Base-by-base conservation (phyloP, 2,113 vertebrate genomes). In the Dunckerocampus dactyliophorus region DNA sequence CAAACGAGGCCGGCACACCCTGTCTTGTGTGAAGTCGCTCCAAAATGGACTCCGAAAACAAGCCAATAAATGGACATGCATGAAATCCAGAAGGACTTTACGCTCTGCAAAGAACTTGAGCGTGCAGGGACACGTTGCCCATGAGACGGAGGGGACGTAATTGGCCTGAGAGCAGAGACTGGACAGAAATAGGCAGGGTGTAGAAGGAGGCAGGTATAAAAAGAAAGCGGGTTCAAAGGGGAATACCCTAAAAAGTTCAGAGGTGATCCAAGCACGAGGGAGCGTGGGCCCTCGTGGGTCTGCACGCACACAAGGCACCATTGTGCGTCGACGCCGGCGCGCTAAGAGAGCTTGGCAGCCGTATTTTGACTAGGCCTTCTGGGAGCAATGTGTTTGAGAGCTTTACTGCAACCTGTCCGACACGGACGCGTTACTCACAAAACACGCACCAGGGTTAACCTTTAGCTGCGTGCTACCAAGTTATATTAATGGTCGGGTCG, bases 381-480 rank as follows among this genome's bases (percentile, higher is more conserved):
- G 88, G 86, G 87, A 89, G 67, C 68, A 67, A 80, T 82, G 83
- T 82, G 81, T 87, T 87, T 71, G 79, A 83, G 70, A 84, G 16
- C 10, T 55, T 55, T 55, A 55, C 52, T 31, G 31, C 28, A 9
- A 37, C 49, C 47, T 39, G 16, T 62, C 67, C 45, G 1, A 37
- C 14, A 3, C 50, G 16, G 52, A 24, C n/a, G 31, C 31, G 2
- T 17, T 12, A 19, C n/a, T n/a, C n/a, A n/a, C n/a, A n/a, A n/a
- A n/a, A n/a, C n/a, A 50, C 21, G 13, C 20, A n/a, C n/a, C n/a
- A 22, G 39, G 12, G 11, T 14, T 43, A 43, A 14, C 39, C 13
- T 12, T 14, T 43, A 43, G 39, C 39, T 43, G n/a, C n/a, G n/a
- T n/a, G n/a, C n/a, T n/a, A n/a, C n/a, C n/a, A n/a, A n/a, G n/a